Evolutionary conservation across 1,140 invertebrate genomes (phyloP).

Genomic region (Zaprionus capensis): DNA sequence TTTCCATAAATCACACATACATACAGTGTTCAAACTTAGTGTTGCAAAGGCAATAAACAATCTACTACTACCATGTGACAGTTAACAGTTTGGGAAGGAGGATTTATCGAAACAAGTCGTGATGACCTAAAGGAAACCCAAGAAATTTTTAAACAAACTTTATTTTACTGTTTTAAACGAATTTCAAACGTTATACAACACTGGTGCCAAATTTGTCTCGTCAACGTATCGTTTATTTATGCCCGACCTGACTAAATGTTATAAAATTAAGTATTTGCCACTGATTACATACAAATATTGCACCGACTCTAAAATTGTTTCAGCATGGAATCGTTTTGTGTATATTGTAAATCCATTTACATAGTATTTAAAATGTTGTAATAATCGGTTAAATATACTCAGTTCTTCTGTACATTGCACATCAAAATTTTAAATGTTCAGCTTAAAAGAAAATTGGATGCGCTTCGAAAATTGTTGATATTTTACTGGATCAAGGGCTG

Average conservation of each 20-base stretch:
- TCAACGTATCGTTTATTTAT: neutral
- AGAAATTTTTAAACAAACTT: neutral
- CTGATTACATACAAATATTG: slow-evolving; percentile 21
- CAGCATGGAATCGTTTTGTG: slow-evolving; percentile 28
- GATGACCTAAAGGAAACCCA: neutral
- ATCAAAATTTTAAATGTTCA: too few species aligned
- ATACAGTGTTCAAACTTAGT: slow-evolving; percentile 6
- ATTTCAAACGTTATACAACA: neutral
- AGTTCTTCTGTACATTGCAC: too few species aligned
- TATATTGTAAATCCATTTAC: slow-evolving; percentile 30
- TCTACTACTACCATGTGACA: slow-evolving; percentile 3
- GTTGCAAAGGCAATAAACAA: slow-evolving; percentile 21
- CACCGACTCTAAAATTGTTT: slow-evolving; percentile 22
- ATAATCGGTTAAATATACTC: too few species aligned
- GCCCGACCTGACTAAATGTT: neutral
- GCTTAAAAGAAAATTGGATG: too few species aligned
- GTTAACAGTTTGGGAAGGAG: neutral
- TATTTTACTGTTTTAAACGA: neutral
- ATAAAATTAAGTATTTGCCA: neutral
- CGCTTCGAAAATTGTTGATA: too few species aligned
- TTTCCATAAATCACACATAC: slow-evolving; percentile 27
- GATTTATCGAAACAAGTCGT: neutral
- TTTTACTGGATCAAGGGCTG: too few species aligned
- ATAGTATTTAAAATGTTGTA: slow-evolving; percentile 26
- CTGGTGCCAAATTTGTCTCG: neutral